Conservation (phyloP, 2,797 vertebrate species). For the Myotis myotis region DNA sequence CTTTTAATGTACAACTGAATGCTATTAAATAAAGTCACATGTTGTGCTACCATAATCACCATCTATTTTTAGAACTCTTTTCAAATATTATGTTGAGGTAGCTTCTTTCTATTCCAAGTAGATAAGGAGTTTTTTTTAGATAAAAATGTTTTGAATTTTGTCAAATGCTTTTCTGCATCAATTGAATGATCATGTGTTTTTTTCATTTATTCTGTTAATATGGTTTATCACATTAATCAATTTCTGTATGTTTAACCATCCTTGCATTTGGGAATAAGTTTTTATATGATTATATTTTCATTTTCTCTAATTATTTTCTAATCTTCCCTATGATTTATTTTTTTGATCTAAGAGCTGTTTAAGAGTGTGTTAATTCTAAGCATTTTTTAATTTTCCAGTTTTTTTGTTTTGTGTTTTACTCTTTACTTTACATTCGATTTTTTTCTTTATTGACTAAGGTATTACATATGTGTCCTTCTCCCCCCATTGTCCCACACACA, state of each 20-base stretch:
- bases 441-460: too few species aligned
- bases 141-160: neutral
- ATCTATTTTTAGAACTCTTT: neutral
- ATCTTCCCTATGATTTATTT: neutral
- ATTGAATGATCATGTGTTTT: neutral
- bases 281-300: neutral
- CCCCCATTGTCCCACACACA: too few species aligned
- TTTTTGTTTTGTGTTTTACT: neutral
- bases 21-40: neutral
- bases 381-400: neutral
- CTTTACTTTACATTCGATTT: too few species aligned
- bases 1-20: neutral
- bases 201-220: neutral
- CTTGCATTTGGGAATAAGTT: neutral
- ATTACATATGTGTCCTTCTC: too few species aligned
- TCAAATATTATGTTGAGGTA: neutral
- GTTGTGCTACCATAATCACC: neutral
- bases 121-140: neutral
- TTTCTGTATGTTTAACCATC: neutral
- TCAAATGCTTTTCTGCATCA: neutral
- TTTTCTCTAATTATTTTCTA: neutral
- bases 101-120: neutral
- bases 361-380: too few species aligned
- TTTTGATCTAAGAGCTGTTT: neutral
- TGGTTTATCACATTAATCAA: neutral